Base-by-base conservation (phyloP, 2,113 vertebrate species). In the Oreochromis tanganicae region DNA sequence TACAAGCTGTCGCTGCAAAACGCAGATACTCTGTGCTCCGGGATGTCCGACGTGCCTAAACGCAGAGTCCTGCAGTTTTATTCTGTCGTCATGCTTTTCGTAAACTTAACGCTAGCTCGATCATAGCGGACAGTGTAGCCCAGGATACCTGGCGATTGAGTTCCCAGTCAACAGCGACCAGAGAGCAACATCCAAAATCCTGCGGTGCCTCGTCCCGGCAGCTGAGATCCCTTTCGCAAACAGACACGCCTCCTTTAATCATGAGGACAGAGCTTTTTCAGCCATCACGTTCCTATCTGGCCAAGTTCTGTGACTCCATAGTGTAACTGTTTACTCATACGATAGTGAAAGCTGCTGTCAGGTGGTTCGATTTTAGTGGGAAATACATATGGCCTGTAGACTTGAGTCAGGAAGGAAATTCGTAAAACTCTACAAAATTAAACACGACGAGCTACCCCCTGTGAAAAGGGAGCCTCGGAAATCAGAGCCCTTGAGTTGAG, bases 181-280 rank as follows among this genome's bases (percentile, higher is more conserved):
- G 71, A 85, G 54, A 48, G 19, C 32, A 36, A 73, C 84, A 89
- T 75, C 75, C 71, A 46, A 2, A 78, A 66, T 32, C 48, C 43
- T 13, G 87, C 66, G 81, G 2, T 2, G 63, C 86, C 41, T 90
- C 13, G 84, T 91, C 92, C 89, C 80, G 61, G 79, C 81, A 16
- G 87, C 50, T 57, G 71, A 84, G 85, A 68, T 84, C 84, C 86
- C 41, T 56, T 27, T n/a, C 79, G 36, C 66, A 29, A 41, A 89
- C 52, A 13, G 93, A 10, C 91, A 91, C 93, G 91, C 92, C 93
- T 82, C 89, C 87, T 61, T 63, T 38, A 32, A 29, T 27, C 13
- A 46, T 43, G 16, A 73, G 38, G 38, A 46, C 38, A 10, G 21
- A 16, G 14, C 68, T 73, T 10, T 48, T 50, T 50, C 16, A 75